These are phyloP conservation scores for Galaxea fascicularis DNA, from an alignment of 92 coral and sea anemone species.

Conservation along the genomic window DNA sequence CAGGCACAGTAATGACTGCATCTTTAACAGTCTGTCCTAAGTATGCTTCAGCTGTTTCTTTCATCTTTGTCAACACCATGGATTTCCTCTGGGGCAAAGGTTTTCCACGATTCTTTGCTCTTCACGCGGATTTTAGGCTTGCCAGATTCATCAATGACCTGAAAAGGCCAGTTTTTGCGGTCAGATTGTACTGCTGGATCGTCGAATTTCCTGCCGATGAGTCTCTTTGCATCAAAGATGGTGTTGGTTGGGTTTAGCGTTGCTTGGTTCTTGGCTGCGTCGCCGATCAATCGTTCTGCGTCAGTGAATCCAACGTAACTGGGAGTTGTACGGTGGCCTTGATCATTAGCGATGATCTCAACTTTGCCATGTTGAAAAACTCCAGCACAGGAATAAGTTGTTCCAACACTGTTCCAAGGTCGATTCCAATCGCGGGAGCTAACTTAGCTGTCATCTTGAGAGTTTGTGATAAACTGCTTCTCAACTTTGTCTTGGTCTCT, in stretches of 20 bases:
- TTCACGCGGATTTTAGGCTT: slow-evolving; percentile 71
- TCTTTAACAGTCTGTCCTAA: slow-evolving; percentile 67
- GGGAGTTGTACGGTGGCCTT: slow-evolving; percentile 92
- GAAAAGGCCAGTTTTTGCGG: slow-evolving; percentile 92
- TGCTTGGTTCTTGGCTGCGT: slow-evolving; percentile 93
- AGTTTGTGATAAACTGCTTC: not conserved
- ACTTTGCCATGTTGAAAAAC: slow-evolving; percentile 92
- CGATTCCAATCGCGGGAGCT: slow-evolving; percentile 83
- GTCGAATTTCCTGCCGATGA: slow-evolving; percentile 86
- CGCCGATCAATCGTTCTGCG: slow-evolving; percentile 91
- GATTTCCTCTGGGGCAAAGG: slow-evolving; percentile 79
- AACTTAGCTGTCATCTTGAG: slow-evolving; percentile 37
- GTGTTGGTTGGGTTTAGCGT: slow-evolving; percentile 89
- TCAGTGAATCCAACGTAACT: slow-evolving; percentile 94
- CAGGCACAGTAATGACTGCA: slow-evolving; percentile 84
- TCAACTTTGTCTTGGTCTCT: not conserved
- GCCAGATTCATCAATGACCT: slow-evolving; percentile 58
- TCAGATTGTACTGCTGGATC: slow-evolving; percentile 85
- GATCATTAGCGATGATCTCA: slow-evolving; percentile 96
- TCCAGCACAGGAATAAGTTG: slow-evolving; percentile 95
- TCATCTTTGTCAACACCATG: slow-evolving; percentile 87
- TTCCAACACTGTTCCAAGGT: slow-evolving; percentile 96
- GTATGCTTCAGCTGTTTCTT: slow-evolving; percentile 87
- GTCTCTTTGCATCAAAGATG: slow-evolving; percentile 91
- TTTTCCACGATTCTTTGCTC: slow-evolving; percentile 62